phyloP scores from a whole-genome alignment of 2,888 invertebrate species.

The Cheilosia soror region DNA sequence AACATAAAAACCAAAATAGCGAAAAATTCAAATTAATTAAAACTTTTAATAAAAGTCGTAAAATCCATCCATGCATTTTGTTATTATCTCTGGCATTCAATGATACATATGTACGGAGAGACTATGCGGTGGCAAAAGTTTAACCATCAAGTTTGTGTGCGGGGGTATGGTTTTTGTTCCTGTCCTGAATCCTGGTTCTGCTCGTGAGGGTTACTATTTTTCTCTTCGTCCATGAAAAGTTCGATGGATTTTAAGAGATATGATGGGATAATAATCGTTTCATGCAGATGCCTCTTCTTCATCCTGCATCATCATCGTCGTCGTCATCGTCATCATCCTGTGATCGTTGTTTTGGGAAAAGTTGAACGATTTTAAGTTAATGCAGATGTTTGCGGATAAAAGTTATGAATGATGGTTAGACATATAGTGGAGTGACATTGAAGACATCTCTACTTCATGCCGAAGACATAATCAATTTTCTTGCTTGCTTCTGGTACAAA shows the following conservation, averaged over 20 bases:
- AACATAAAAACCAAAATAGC: conserved; percentile 39
- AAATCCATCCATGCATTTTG: conserved; percentile 73
- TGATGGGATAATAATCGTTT: conserved; percentile 75
- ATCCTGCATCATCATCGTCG: conserved; percentile 66
- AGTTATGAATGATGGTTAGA: conserved; percentile 65
- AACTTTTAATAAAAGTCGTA: conserved; percentile 73
- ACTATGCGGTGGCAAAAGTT: conserved; percentile 27
- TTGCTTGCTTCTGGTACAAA: conserved; percentile 28
- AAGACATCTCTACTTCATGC: conserved; percentile 60
- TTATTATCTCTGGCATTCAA: conserved; percentile 69
- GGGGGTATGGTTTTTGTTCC: conserved; percentile 22
- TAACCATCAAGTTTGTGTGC: conserved; percentile 51
- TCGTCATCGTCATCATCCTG: conserved; percentile 42
- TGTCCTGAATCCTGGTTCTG: conserved; percentile 31
- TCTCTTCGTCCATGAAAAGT: conserved; percentile 57
- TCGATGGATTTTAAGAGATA: conserved; percentile 73
- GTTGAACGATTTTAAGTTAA: conserved; percentile 71
- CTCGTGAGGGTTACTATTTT: conserved; percentile 42
- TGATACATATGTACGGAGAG: conserved; percentile 25
- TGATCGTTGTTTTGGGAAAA: conserved; percentile 67
- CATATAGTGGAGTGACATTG: conserved; percentile 32
- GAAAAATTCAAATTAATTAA: conserved; percentile 71
- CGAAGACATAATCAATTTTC: conserved; percentile 61
- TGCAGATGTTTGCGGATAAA: conserved; percentile 75
- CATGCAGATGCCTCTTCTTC: conserved; percentile 73